Evolutionary conservation across 2,888 invertebrate species (phyloP).

Genomic region (Mimumesa dahlbomi): DNA sequence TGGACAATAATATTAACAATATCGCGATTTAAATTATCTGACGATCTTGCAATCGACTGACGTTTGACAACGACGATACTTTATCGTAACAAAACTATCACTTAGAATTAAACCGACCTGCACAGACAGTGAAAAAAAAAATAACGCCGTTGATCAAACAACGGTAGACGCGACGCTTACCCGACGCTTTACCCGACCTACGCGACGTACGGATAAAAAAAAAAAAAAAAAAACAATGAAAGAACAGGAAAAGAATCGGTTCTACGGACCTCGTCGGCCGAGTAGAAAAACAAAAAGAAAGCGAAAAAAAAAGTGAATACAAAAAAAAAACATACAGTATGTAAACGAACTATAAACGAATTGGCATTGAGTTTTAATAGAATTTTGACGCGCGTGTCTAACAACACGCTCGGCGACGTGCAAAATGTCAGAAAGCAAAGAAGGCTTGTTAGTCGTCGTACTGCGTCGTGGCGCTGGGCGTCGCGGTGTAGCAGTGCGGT

Average conservation of each 20-base stretch:
- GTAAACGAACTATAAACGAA: too few species aligned
- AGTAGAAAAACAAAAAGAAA: conserved; percentile 4
- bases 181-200: neutral
- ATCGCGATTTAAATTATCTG: neutral
- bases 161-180: too few species aligned
- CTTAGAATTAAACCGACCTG: too few species aligned
- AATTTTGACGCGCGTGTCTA: conserved; percentile 31
- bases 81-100: too few species aligned
- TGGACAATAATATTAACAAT: conserved; percentile 49
- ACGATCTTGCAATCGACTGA: neutral
- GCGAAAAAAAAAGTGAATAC: neutral
- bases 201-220: neutral
- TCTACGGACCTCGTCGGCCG: conserved; percentile 9
- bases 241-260: neutral
- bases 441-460: conserved; percentile 79
- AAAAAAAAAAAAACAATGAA: conserved; percentile 25
- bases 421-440: conserved; percentile 53
- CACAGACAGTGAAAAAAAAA: too few species aligned
- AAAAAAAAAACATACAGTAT: conserved; percentile 45
- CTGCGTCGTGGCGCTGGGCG: conserved; percentile 79
- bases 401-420: conserved; percentile 41
- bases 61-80: too few species aligned
- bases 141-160: too few species aligned
- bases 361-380: conserved; percentile 39
- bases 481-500: conserved; percentile 80